phyloP scores from a whole-genome alignment of 2,113 vertebrate species.

The Python bivittatus region DNA sequence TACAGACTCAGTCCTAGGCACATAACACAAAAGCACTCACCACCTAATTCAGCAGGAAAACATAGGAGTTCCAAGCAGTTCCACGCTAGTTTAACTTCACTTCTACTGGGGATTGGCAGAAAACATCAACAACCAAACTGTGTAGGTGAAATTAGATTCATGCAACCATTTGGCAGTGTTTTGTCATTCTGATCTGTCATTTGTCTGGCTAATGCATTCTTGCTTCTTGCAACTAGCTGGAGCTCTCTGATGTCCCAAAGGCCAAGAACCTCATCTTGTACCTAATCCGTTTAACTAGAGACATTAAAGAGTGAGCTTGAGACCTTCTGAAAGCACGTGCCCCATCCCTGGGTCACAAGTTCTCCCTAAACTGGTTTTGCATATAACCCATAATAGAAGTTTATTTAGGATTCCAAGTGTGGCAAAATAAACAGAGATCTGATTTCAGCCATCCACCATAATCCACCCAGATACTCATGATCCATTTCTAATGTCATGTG shows the following conservation, averaged over 20 bases:
- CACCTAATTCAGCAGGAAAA: not conserved
- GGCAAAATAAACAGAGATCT: no score
- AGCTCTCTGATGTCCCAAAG: not conserved
- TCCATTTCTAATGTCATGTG: not conserved
- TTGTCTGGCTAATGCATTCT: not conserved
- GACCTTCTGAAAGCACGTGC: not conserved
- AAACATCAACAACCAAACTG: no score
- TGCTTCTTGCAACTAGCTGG: no score
- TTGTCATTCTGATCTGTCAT: not conserved
- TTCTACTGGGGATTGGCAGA: not conserved
- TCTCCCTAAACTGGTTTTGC: not conserved
- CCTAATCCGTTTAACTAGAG: not conserved
- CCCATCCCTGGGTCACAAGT: not conserved
- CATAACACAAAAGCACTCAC: not conserved
- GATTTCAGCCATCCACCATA: no score
- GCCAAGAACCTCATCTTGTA: no score
- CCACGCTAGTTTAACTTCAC: not conserved
- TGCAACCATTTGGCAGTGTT: not conserved
- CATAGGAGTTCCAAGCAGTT: not conserved
- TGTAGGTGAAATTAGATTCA: not conserved
- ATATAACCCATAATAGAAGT: no score
- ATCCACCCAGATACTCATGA: not conserved
- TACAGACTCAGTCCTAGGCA: not conserved
- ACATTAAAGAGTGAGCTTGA: not conserved
- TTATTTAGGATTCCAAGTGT: no score